Conservation (phyloP, 2,888 invertebrate genomes). For the Lepeophtheirus nordmannii region DNA sequence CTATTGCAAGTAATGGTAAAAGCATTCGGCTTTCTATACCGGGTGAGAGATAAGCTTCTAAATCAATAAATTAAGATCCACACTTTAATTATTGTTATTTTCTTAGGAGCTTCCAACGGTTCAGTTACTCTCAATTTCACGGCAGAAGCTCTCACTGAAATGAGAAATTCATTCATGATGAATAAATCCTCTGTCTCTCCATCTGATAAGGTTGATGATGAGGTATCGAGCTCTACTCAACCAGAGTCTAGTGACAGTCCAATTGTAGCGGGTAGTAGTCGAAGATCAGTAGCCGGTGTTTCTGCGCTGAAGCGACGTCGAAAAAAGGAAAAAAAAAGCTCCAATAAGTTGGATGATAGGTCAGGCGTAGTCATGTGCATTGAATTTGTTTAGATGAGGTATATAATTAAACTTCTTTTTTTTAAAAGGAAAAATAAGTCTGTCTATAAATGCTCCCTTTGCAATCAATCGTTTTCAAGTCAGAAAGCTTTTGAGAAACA, state of each 20-base stretch:
- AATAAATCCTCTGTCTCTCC: background rate
- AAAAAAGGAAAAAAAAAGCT: background rate
- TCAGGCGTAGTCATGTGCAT: background rate
- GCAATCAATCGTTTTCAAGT: slow-evolving; percentile 10
- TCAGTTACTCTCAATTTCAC: slow-evolving; percentile 21
- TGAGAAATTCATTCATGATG: slow-evolving; percentile 17
- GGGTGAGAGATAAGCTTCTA: background rate
- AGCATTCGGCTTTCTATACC: background rate
- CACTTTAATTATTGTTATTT: too few relatives aligned
- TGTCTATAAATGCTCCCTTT: slow-evolving; percentile 6
- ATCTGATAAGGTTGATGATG: too few relatives aligned
- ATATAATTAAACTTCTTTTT: background rate
- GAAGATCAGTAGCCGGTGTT: background rate
- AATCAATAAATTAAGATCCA: background rate
- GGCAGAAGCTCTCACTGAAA: slow-evolving; percentile 21
- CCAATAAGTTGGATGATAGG: background rate
- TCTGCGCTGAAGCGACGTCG: background rate
- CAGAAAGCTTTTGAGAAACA: slow-evolving; percentile 3
- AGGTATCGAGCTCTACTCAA: background rate
- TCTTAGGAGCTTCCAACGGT: slow-evolving; percentile 14
- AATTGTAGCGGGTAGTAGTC: too few relatives aligned
- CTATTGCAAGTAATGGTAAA: background rate
- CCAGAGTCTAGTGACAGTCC: background rate
- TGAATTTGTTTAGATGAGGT: background rate
- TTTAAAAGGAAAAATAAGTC: slow-evolving; percentile 8